Conservation (phyloP, 1,140 invertebrate genomes). For the Heliconius melpomene region DNA sequence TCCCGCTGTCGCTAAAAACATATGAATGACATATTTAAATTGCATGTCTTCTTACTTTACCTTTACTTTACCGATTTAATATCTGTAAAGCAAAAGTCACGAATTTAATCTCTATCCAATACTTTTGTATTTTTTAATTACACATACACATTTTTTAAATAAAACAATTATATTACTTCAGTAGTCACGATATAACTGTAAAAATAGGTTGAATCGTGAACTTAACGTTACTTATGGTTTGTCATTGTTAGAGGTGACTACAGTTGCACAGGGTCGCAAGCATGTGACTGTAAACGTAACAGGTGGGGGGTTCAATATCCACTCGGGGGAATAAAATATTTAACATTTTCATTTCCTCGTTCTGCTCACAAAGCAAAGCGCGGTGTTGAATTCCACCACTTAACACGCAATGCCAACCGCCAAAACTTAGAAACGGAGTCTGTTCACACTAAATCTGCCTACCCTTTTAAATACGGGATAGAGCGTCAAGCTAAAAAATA, state of each 20-base stretch:
- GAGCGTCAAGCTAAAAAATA: background rate
- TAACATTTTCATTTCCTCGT: background rate
- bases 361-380: background rate
- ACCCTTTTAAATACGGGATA: background rate
- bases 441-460: background rate
- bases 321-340: background rate
- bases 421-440: background rate
- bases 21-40: background rate
- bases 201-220: too few species aligned
- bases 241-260: background rate
- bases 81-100: too few species aligned
- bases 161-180: too few species aligned
- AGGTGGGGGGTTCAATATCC: background rate
- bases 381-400: background rate
- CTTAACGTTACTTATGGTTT: too few species aligned
- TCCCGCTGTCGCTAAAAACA: conserved; percentile 73
- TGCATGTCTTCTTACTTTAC: background rate
- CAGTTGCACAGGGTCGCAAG: background rate
- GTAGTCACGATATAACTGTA: too few species aligned
- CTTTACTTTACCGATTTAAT: too few species aligned
- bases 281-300: background rate
- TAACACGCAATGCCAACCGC: background rate
- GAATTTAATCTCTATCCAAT: too few species aligned
- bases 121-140: too few species aligned
- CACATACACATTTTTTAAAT: too few species aligned